phyloP scores from a whole-genome alignment of 2,797 vertebrate genomes.

The Sylvia borin region DNA sequence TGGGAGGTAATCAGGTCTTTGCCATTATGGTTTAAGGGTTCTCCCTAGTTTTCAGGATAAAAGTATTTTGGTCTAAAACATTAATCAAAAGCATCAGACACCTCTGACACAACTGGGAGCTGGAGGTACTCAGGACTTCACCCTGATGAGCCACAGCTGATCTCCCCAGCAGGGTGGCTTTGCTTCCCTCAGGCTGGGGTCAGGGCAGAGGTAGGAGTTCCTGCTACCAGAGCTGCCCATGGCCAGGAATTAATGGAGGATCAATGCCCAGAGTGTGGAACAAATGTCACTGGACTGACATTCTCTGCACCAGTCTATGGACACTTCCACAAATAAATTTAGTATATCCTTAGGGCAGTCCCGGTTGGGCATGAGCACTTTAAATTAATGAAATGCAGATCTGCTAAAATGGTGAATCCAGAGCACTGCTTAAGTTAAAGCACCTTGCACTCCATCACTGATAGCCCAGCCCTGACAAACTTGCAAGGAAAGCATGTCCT shows the following conservation, averaged over 20 bases:
- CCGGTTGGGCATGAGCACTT: neutral
- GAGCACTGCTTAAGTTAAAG: neutral
- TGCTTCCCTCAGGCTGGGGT: neutral
- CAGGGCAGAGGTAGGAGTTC: neutral
- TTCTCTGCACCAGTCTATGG: neutral
- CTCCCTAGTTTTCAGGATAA: neutral
- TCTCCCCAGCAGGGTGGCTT: neutral
- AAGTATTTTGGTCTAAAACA: neutral
- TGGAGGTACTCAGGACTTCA: neutral
- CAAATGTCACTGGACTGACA: neutral
- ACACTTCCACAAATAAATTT: neutral
- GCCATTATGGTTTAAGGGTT: neutral
- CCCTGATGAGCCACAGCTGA: neutral
- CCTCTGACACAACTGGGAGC: neutral
- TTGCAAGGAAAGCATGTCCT: neutral
- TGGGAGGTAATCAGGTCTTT: neutral
- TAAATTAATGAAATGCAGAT: neutral
- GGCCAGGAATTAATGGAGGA: neutral
- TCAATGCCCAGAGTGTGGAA: neutral
- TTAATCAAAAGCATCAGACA: neutral
- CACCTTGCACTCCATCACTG: neutral
- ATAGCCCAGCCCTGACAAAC: neutral
- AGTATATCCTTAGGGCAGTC: neutral
- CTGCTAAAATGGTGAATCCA: neutral
- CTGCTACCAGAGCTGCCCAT: neutral